These are phyloP conservation scores for Bolborhynchus lineola DNA, from an alignment of 2,113 vertebrate genomes.

Conservation along the genomic window DNA sequence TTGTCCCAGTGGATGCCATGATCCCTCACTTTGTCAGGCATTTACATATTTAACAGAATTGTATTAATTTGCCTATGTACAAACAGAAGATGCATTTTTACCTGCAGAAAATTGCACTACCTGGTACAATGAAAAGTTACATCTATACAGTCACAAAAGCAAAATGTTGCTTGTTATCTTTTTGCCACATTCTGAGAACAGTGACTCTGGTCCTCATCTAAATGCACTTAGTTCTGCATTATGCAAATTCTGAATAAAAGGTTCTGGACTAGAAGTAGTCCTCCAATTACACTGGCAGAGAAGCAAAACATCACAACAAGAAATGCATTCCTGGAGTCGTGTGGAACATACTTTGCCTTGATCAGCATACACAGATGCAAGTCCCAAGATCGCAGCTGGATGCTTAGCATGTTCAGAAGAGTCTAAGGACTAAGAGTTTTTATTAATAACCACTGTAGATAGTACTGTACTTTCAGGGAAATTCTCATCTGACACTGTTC, in stretches of 20 bases:
- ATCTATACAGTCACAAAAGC: neutral
- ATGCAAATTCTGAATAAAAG: neutral
- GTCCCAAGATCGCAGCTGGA: neutral
- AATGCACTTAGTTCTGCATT: neutral
- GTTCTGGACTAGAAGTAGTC: neutral
- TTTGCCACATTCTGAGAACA: neutral
- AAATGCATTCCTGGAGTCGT: neutral
- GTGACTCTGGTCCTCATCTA: neutral
- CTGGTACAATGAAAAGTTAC: neutral
- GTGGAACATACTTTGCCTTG: neutral
- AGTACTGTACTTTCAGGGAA: neutral
- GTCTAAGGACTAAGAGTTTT: neutral
- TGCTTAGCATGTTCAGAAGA: neutral
- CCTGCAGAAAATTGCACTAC: neutral
- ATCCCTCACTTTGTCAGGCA: neutral
- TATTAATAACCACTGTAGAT: neutral
- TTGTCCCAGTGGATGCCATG: neutral
- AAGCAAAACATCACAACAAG: neutral
- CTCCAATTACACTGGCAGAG: neutral
- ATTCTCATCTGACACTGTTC: neutral
- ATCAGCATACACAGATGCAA: neutral
- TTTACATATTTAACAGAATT: neutral
- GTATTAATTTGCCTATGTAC: neutral
- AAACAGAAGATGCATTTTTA: neutral
- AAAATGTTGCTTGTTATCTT: neutral